phyloP scores from a whole-genome alignment of 23 tunicate genomes.

The Halocynthia aurantium region DNA sequence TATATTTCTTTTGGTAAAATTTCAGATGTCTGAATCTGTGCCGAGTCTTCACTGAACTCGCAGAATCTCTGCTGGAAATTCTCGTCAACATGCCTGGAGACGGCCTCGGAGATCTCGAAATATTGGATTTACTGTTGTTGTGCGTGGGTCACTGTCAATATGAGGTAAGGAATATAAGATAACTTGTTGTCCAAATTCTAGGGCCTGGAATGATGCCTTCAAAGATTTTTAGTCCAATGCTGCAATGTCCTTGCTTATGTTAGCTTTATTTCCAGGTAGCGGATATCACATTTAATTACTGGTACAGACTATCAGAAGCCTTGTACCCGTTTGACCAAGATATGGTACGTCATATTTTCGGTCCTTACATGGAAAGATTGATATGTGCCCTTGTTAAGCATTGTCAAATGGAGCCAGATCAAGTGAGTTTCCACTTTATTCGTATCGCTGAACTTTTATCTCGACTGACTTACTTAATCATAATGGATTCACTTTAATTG shows the following conservation, averaged over 20 bases:
- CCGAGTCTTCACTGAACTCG: slow-evolving; percentile 88
- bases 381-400: slow-evolving; percentile 76
- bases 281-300: slow-evolving; percentile 88
- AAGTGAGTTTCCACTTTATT: slow-evolving; percentile 33
- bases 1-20: background rate
- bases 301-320: slow-evolving; percentile 89
- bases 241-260: background rate
- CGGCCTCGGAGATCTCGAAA: slow-evolving; percentile 75
- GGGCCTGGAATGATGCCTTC: background rate
- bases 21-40: slow-evolving; percentile 84
- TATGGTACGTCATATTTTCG: slow-evolving; percentile 27
- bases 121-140: slow-evolving; percentile 59
- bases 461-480: too few species aligned
- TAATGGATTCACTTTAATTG: background rate
- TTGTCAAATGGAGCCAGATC: slow-evolving; percentile 96
- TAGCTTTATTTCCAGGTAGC: slow-evolving; percentile 51
- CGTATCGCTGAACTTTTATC: too few species aligned
- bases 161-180: slow-evolving; percentile 39
- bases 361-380: slow-evolving; percentile 61
- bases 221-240: background rate
- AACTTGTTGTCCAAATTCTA: background rate
- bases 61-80: slow-evolving; percentile 59
- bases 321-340: slow-evolving; percentile 49
- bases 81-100: slow-evolving; percentile 69
- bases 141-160: slow-evolving; percentile 93